Evolutionary conservation across 2,888 invertebrate genomes (phyloP).

Genomic region (Rhimphoctona megacephalus): DNA sequence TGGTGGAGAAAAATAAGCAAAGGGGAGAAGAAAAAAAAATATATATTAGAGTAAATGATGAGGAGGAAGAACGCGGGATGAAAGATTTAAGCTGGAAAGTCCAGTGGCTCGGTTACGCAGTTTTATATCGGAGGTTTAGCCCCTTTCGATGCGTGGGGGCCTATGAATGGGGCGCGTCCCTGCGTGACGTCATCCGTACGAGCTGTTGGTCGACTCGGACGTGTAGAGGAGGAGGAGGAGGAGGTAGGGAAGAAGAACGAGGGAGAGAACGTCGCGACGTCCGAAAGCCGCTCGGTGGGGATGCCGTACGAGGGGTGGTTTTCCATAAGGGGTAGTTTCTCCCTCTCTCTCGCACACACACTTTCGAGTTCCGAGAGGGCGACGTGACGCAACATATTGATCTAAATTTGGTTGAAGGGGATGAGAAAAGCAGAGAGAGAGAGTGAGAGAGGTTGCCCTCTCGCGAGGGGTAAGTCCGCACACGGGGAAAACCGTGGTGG

Average conservation of each 20-base stretch:
- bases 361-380: slow-evolving; percentile 67
- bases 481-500: slow-evolving; percentile 45
- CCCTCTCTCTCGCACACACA: slow-evolving; percentile 28
- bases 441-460: slow-evolving; percentile 37
- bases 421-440: slow-evolving; percentile 62
- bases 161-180: slow-evolving; percentile 84
- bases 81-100: slow-evolving; percentile 31
- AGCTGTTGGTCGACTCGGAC: slow-evolving; percentile 70
- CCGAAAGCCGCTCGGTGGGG: slow-evolving; percentile 63
- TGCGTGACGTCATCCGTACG: slow-evolving; percentile 81
- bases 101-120: slow-evolving; percentile 64
- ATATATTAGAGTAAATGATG: slow-evolving; percentile 38
- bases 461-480: slow-evolving; percentile 48
- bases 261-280: slow-evolving; percentile 63
- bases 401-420: slow-evolving; percentile 80
- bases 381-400: slow-evolving; percentile 85
- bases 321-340: slow-evolving; percentile 12
- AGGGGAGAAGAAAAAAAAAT: slow-evolving; percentile 3
- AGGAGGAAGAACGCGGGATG: slow-evolving; percentile 33
- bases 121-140: slow-evolving; percentile 68
- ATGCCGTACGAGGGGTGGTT: slow-evolving; percentile 45
- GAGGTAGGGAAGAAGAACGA: background rate
- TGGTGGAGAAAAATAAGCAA: background rate
- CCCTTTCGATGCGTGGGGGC: slow-evolving; percentile 76
- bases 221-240: slow-evolving; percentile 46